Evolutionary conservation across 2,888 invertebrate genomes (phyloP), one percentile per base, ranked within the genome.

Genomic region (Pyrrhia umbra): DNA sequence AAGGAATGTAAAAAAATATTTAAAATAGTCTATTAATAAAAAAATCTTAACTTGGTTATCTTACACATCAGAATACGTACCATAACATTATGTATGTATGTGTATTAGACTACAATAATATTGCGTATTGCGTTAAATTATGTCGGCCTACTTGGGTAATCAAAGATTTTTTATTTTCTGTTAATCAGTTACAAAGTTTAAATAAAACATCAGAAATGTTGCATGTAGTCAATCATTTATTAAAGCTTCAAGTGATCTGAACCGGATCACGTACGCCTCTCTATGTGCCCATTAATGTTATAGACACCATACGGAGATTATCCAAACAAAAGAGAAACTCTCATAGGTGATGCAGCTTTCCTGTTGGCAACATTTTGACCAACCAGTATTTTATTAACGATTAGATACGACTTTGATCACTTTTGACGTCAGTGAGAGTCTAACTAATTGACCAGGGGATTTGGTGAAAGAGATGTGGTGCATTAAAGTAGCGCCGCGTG

Each of bases 291-390:
- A 37, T 15, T 46, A 1, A 13, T n/a, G n/a, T 49, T 23, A 34
- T 49, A 27, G 25, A 27, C 8, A 40, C 34, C 21, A 40, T 10
- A 25, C 23, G 6, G 25, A 23, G 21, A 27, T 56, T 30, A 30
- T 50, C 15, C 6, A 39, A 56, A 62, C 13, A 27, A 60, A 52
- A 27, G 46, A 10, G 59, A 59, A 59, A 59, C 23, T 47, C n/a
- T n/a, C n/a, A 34, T 34, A 34, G n/a, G 34, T n/a, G 34, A 34
- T 34, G n/a, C n/a, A 34, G 34, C n/a, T 34, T 34, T 34, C 10
- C 34, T 34, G n/a, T 34, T n/a, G 13, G 34, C 34, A n/a, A 34
- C 2, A 13, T 34, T 34, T 34, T 4, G n/a, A 34, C n/a, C 13
- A n/a, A 34, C 34, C 34, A n/a, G 34, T n/a, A 34, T n/a, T n/a